Percentiles rank a stretch among this genome's conserved stretches.
These are phyloP conservation scores for Gopherus evgoodei DNA, from an alignment of 2,113 vertebrate genomes.

Conservation along the genomic window DNA sequence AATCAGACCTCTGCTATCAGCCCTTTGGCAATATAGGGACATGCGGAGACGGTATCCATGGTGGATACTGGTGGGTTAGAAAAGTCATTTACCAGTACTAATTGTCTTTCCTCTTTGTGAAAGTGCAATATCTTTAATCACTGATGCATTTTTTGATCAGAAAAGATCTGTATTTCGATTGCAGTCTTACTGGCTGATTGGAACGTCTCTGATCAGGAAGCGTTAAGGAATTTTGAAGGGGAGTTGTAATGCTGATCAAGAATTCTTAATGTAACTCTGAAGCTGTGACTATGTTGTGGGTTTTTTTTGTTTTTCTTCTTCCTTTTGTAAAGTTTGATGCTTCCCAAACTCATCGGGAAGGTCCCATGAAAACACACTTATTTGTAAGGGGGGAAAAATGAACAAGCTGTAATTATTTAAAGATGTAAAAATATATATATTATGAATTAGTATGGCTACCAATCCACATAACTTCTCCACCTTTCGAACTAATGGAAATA, in stretches of 20 bases:
- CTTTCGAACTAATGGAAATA: constrained; percentile 76
- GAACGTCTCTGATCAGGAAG: constrained; percentile 11
- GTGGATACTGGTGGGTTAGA: background rate
- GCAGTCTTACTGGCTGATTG: background rate
- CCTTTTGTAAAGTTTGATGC: background rate
- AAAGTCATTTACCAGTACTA: constrained; percentile 1
- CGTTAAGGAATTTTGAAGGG: constrained; percentile 9
- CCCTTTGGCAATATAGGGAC: background rate
- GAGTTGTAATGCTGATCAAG: constrained; percentile 25
- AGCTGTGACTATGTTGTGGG: constrained; percentile 54
- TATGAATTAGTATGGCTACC: constrained; percentile 70
- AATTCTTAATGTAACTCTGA: background rate
- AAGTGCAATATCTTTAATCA: constrained; percentile 20
- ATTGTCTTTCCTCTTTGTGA: background rate
- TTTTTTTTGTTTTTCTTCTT: background rate
- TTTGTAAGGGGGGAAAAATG: constrained; percentile 11
- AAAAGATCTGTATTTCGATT: background rate
- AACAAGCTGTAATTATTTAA: constrained; percentile 78
- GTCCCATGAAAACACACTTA: background rate
- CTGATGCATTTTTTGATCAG: background rate
- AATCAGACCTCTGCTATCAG: background rate
- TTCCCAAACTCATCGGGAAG: constrained; percentile 20
- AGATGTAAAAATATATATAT: constrained; percentile 69
- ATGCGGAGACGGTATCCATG: background rate
- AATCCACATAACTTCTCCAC: constrained; percentile 69